Percentiles rank a stretch among this genome's conserved stretches.
Conservation (phyloP, 2,797 vertebrate genomes). For the Mormyrops attenuatus region DNA sequence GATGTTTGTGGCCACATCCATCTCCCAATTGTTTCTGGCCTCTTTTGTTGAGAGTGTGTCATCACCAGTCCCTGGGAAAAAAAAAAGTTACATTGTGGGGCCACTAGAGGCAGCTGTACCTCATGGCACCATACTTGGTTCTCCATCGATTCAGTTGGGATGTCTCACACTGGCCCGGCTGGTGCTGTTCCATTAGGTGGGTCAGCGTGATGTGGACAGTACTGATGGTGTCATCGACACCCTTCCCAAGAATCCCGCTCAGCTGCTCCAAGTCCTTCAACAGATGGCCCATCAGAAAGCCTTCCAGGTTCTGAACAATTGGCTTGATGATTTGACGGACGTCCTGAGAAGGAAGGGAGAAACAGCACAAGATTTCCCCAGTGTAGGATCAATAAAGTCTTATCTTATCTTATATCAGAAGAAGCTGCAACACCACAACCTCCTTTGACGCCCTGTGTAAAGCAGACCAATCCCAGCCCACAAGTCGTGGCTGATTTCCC, state of each 20-base stretch:
- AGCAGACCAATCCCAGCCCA: neutral
- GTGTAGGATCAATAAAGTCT: too few relatives aligned
- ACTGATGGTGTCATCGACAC: constrained; percentile 69
- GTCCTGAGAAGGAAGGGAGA: constrained; percentile 39
- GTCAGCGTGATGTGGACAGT: constrained; percentile 67
- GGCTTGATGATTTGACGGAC: constrained; percentile 68
- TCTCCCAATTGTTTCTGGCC: constrained; percentile 80
- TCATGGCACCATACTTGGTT: neutral
- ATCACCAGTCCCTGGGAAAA: constrained; percentile 61
- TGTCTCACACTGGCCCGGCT: constrained; percentile 58
- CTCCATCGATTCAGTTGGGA: neutral
- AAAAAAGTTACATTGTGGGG: neutral
- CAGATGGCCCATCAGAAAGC: constrained; percentile 72
- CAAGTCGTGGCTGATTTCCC: neutral
- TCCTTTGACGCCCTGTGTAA: neutral
- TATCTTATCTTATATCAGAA: neutral
- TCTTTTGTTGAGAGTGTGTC: constrained; percentile 63
- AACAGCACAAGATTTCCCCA: too few relatives aligned
- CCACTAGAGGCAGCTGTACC: neutral
- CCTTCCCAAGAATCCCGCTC: constrained; percentile 69
- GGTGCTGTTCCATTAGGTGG: constrained; percentile 51
- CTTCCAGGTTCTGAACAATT: constrained; percentile 43
- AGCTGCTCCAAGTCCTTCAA: constrained; percentile 71
- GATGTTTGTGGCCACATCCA: constrained; percentile 51
- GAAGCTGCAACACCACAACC: neutral